A percentile compares a stretch with the other conserved stretches of the same genome.
These are phyloP conservation scores for Hirtodrosophila cameraria DNA, from an alignment of 2,888 invertebrate genomes.

Conservation along the genomic window DNA sequence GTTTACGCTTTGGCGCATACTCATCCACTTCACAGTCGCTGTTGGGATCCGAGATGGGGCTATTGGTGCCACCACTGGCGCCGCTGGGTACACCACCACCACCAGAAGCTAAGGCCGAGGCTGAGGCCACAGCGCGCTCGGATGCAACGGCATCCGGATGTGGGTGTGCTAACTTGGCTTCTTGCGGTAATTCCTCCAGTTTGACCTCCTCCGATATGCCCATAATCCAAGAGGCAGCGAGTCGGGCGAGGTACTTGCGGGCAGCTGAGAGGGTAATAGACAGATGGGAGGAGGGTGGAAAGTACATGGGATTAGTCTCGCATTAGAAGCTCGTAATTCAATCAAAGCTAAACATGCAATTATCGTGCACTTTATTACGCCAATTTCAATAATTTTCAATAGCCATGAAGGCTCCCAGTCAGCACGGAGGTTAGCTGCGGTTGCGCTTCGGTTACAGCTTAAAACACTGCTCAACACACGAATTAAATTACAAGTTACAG, in stretches of 20 bases:
- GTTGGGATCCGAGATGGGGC: conserved; percentile 86
- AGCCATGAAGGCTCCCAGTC: conserved; percentile 60
- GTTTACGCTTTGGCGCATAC: conserved; percentile 94
- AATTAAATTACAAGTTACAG: too few species aligned
- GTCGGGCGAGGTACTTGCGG: conserved; percentile 21
- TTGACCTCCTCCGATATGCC: conserved; percentile 85
- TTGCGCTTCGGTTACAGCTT: conserved; percentile 20
- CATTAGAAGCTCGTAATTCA: conserved; percentile 81
- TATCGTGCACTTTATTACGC: conserved; percentile 82
- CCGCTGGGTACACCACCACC: too few species aligned
- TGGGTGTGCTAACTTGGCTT: conserved; percentile 82
- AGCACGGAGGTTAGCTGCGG: conserved; percentile 55
- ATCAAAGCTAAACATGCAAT: conserved; percentile 80
- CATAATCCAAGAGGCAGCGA: conserved; percentile 81
- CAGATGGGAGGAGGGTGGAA: background rate
- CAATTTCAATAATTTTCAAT: conserved; percentile 76
- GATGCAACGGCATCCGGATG: conserved; percentile 83
- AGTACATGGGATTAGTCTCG: conserved; percentile 52
- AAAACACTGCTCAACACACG: conserved; percentile 36
- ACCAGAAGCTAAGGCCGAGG: conserved; percentile 43
- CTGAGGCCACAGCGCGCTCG: conserved; percentile 82
- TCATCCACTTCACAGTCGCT: conserved; percentile 89
- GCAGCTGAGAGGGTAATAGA: conserved; percentile 8
- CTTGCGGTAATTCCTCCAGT: conserved; percentile 84
- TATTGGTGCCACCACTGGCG: conserved; percentile 83